Evolutionary conservation across 2,113 vertebrate genomes (phyloP), one percentile per base, ranked within the genome.

Genomic region (Brachirus orientalis): DNA sequence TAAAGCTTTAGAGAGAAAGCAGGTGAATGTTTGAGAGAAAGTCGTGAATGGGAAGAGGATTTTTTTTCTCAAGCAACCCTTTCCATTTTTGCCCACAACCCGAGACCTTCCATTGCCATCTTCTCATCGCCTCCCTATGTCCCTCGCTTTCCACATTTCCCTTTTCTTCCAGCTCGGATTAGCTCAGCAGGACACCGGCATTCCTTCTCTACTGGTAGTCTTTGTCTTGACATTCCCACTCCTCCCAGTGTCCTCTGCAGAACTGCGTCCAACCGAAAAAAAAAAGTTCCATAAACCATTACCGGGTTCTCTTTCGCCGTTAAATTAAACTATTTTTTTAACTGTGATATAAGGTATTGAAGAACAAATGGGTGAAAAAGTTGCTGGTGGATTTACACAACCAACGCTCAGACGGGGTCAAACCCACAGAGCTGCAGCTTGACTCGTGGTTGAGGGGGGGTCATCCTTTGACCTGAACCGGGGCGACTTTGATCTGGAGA

Each of bases 141-240:
- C 87, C 40, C 71, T 82, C 80, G 10, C 69, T 65, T 59, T 58
- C 91, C 90, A 79, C 81, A 91, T 90, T 95, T 86, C 78, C 84
- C 86, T 47, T 77, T 93, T 92, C 91, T 89, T 93, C 91, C 88
- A 92, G 79, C 86, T 89, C 87, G 95, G 93, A 94, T 95, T 94
- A 92, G 88, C 93, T 89, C 80, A 92, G 92, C 94, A 93, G 95
- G 94, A 94, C 92, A 84, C 90, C 76, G 62, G 94, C 93, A 92
- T 94, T 91, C 91, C 91, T 89, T 94, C 93, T 61, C 87, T 18
- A 93, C 94, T 95, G 90, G 93, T 91, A 83, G 92, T 92, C 95
- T 96, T 95, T 96, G 94, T 96, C 94, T 87, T 86, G 77, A 90
- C 76, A 63, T 92, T 92, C 93, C 94, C 95, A 95, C 94, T 90